Base-by-base conservation (phyloP, 2,113 vertebrate genomes). In the Copsychus sechellarum region DNA sequence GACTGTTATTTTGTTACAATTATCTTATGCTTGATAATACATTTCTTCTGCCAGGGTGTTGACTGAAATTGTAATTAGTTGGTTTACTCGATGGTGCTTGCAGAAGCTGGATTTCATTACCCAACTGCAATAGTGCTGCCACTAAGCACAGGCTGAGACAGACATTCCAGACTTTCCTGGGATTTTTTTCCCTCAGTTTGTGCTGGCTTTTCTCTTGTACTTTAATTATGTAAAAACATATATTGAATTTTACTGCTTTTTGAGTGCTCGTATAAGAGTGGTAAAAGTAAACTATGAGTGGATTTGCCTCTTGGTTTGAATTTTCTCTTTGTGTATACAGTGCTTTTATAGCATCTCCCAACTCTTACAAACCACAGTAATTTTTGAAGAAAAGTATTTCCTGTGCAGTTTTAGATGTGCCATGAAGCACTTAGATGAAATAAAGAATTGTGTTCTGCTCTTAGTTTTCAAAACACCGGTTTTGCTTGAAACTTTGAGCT, bases 301-400 rank as follows among this genome's bases (percentile, higher is more conserved):
- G 26, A 47, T 81, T 92, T 92, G 4, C 12, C 10, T 83, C 33
- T 51, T 48, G 40, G 1, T 83, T 86, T 95, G 47, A 80, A 56
- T 92, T 91, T 88, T 70, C 5, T 36, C 3, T 53, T 56, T 33
- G 8, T n/a, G 10, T 12, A 25, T 47, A 51, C 6, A 7, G 6
- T 61, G 8, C 22, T 91, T 80, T 92, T 73, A 66, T 8, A 83
- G 12, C 29, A 22, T 42, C 29, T 89, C 12, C 8, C 24, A 60
- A 9, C 12, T 73, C 8, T 72, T 70, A 45, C 8, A 93, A 80
- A 42, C 11, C 50, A 53, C 62, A 88, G 36, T 56, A 54, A 66
- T 71, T 86, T 67, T 72, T 56, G 22, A 66, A 90, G 69, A 61
- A 67, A 72, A 88, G 11, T 77, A n/a, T 86, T 84, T 96, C 21